Evolutionary conservation across 2,888 invertebrate genomes (phyloP).

Genomic region (Spodoptera picta): DNA sequence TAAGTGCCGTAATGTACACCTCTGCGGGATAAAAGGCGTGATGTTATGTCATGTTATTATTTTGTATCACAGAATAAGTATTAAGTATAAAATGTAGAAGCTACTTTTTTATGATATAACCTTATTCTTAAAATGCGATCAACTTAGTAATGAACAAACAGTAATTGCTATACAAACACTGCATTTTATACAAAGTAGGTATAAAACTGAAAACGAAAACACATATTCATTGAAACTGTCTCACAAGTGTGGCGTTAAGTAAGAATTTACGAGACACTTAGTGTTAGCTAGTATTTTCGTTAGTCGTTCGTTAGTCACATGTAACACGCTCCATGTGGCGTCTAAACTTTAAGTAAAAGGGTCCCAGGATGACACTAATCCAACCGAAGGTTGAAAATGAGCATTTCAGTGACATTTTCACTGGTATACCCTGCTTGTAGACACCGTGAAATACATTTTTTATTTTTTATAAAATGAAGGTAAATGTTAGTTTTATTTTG

Average conservation of each 20-base stretch:
- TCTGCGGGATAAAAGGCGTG: too few relatives aligned
- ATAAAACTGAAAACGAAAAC: too few relatives aligned
- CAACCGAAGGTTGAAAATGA: conserved; percentile 4
- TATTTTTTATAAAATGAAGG: not conserved
- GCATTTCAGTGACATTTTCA: conserved; percentile 10
- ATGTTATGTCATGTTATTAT: too few relatives aligned
- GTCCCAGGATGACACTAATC: conserved; percentile 26
- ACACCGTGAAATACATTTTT: not conserved
- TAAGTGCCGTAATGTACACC: too few relatives aligned
- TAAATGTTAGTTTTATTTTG: not conserved
- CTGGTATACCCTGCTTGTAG: conserved; percentile 1
- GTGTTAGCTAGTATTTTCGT: conserved; percentile 3
- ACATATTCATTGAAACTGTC: not conserved
- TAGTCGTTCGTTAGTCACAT: conserved; percentile 11
- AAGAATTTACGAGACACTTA: conserved; percentile 3
- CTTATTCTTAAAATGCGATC: too few relatives aligned
- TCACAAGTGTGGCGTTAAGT: not conserved
- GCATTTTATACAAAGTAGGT: too few relatives aligned
- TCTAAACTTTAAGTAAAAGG: conserved; percentile 11
- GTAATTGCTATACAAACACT: too few relatives aligned
- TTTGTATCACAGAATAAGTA: too few relatives aligned
- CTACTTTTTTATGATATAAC: too few relatives aligned
- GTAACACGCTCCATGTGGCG: not conserved
- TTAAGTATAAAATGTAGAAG: too few relatives aligned
- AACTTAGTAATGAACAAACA: too few relatives aligned